Percentiles rank a stretch among this genome's conserved stretches.
Conservation (phyloP, 1,140 invertebrate species). For the Danaus plexippus region DNA sequence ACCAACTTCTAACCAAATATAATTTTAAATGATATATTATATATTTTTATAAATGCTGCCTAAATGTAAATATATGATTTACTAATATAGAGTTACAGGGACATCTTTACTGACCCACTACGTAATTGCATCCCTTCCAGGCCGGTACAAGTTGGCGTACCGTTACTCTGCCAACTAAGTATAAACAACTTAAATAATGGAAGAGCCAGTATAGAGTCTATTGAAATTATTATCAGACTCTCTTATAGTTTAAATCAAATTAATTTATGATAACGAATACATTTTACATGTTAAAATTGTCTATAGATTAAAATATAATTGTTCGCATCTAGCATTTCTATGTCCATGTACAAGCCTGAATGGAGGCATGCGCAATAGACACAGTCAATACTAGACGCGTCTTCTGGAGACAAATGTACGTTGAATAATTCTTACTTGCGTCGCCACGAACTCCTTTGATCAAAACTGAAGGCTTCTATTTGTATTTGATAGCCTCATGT, state of each 20-base stretch:
- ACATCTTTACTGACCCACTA: slow-evolving; percentile 15
- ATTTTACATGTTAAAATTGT: neutral
- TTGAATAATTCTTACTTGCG: too few species aligned
- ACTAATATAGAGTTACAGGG: neutral
- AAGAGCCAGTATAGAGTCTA: slow-evolving; percentile 6
- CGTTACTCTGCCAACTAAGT: slow-evolving; percentile 20
- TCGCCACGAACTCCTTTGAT: too few species aligned
- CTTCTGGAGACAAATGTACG: too few species aligned
- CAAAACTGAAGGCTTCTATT: too few species aligned
- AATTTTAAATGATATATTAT: neutral
- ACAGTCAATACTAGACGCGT: slow-evolving; percentile 45
- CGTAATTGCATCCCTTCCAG: slow-evolving; percentile 24
- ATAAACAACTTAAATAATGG: slow-evolving; percentile 8
- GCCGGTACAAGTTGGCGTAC: slow-evolving; percentile 22
- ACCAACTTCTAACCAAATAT: neutral
- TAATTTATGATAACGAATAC: neutral
- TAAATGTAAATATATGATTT: slow-evolving; percentile 1
- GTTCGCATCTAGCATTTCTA: slow-evolving; percentile 22
- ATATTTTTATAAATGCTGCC: neutral
- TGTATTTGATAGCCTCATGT: too few species aligned
- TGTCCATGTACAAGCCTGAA: slow-evolving; percentile 13
- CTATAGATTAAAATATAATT: neutral
- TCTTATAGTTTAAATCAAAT: neutral
- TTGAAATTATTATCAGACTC: neutral
- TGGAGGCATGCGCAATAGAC: slow-evolving; percentile 47